Percentiles rank a stretch among this genome's conserved stretches.
Evolutionary conservation across 2,888 invertebrate genomes (phyloP).

Genomic region (Diadromus collaris): DNA sequence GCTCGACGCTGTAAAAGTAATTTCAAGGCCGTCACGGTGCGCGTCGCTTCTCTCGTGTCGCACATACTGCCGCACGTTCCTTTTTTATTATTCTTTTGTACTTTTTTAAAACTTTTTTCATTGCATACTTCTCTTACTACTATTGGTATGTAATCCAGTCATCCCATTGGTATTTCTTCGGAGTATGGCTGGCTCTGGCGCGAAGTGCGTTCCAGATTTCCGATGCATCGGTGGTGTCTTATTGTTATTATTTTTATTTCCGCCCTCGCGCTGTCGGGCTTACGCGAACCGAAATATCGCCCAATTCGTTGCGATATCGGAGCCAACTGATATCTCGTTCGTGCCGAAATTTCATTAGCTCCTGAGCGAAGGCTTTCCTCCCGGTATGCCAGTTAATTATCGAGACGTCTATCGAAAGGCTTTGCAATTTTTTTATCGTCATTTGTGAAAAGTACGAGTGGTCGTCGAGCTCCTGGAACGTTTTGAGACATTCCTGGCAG

Average conservation of each 20-base stretch:
- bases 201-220: not conserved
- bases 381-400: no score
- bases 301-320: not conserved
- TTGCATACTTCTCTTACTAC: not conserved
- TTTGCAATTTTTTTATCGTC: no score
- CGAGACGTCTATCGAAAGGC: no score
- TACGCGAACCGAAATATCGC: not conserved
- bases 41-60: constrained; percentile 27
- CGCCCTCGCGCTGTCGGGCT: not conserved
- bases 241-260: not conserved
- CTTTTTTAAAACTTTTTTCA: not conserved
- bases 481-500: no score
- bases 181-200: not conserved
- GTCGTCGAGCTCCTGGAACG: no score
- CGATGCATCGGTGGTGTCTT: not conserved
- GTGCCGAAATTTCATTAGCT: constrained; percentile 1
- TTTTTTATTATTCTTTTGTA: constrained; percentile 7
- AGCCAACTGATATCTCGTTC: constrained; percentile 6
- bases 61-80: constrained; percentile 18
- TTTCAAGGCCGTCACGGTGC: constrained; percentile 45
- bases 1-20: constrained; percentile 37
- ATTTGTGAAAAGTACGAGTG: no score
- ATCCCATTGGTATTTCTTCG: constrained; percentile 21
- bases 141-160: constrained; percentile 22
- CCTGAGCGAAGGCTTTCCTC: not conserved